Base-by-base conservation (phyloP, 2,888 invertebrate species). In the Mesodorylaimus sp. region DNA sequence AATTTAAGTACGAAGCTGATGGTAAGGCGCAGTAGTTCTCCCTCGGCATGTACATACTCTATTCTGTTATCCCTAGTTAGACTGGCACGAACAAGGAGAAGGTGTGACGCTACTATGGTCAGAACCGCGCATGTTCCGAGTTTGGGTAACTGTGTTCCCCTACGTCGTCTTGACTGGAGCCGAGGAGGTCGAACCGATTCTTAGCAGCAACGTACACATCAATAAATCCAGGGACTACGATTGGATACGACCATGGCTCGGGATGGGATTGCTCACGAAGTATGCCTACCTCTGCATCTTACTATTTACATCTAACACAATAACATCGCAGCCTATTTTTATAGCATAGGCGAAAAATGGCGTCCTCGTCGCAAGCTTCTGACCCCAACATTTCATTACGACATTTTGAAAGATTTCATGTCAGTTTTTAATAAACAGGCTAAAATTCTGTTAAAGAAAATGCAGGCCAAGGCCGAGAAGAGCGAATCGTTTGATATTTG, bases 1-100 rank as follows among this genome's bases (percentile, higher is more conserved):
- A 77, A 60, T 68, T 76, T 55, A 74, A 75, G 61, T 74, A 74
- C 28, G 74, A 75, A 60, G 75, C 74, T 54, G 74, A 75, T 60
- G 76, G 77, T 75, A 62, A 69, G 66, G 56, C n/a, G 19, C 3
- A n/a, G n/a, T n/a, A n/a, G n/a, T n/a, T n/a, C n/a, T n/a, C n/a
- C n/a, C n/a, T n/a, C n/a, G n/a, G n/a, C n/a, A n/a, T n/a, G n/a
- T n/a, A n/a, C n/a, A n/a, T n/a, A n/a, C n/a, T n/a, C n/a, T n/a
- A n/a, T n/a, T n/a, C n/a, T n/a, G n/a, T n/a, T n/a, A n/a, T n/a
- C n/a, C n/a, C n/a, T n/a, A n/a, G n/a, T n/a, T n/a, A n/a, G n/a
- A n/a, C n/a, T n/a, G n/a, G n/a, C n/a, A n/a, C n/a, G n/a, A n/a
- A n/a, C n/a, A n/a, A n/a, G n/a, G n/a, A n/a, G n/a, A n/a, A n/a